Base-by-base conservation (phyloP, 2,888 invertebrate genomes). In the Drosophila koepferae region DNA sequence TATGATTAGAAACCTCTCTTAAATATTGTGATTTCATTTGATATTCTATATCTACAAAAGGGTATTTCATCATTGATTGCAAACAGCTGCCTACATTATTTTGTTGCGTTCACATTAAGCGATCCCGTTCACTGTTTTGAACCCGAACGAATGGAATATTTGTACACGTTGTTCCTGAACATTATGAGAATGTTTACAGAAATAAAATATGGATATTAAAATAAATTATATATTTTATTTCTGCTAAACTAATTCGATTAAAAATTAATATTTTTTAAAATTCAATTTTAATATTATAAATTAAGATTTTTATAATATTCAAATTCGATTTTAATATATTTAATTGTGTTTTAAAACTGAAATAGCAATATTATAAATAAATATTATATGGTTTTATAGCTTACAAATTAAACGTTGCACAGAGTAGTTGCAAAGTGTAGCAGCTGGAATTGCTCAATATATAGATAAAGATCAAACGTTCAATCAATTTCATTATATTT, bases 41-140 rank as follows among this genome's bases (percentile, higher is more conserved):
- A 3, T 53, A 12, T 40, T 34, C 23, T 18, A 18, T 46, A 36
- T 12, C 6, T n/a, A 14, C 7, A 40, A 34, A 49, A 1, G 12
- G 3, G 12, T 14, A 68, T 69, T 69, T 68, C 68, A 36, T 68
- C 44, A 69, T 28, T 9, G 14, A 46, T 34, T 51, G 67, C 23
- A 67, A 60, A 12, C 34, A 67, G 23, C 18, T 53, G 51, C 20
- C 38, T 34, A 8, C 10, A 38, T 40, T 64, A 43, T 43, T 43
- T 51, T 16, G 6, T 51, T 64, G n/a, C 40, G 65, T 10, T 51
- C 23, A 36, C 16, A 48, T 41, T n/a, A 49, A 38, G 38, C 20
- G 44, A 44, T n/a, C n/a, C n/a, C n/a, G n/a, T n/a, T n/a, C n/a
- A n/a, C 18, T 20, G 9, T 38, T 43, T 20, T 20, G 41, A 31